Evolutionary conservation across 2,797 vertebrate genomes (phyloP), one percentile per base, ranked within the genome.

Genomic region (Poeciliopsis presidionis): DNA sequence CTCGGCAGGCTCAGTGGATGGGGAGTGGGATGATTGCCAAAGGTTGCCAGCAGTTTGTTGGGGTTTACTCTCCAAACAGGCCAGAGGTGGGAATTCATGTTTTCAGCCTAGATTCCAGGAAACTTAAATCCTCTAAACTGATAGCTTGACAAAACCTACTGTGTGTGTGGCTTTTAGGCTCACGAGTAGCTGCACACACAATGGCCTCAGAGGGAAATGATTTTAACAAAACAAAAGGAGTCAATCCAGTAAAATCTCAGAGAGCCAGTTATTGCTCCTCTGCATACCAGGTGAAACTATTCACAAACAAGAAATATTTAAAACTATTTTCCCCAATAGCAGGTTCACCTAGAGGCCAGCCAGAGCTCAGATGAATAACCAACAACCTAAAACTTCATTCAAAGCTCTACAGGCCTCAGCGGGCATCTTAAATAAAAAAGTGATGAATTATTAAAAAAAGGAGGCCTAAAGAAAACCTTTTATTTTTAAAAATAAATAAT

Each of bases 51-150:
- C 94, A 96, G 75, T 96, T 95, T 84, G 87, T 96, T 2, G 95
- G 94, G 28, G 95, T 96, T 82, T 96, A 93, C 86, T 94, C 95
- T 78, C 94, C 95, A 77, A 96, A 96, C 91, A 94, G 95, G 76
- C 96, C 95, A 47, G 95, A 96, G 96, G 96, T 96, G 94, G 5
- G 45, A 47, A 77, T 41, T 39, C 55, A 20, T 46, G 41, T 36
- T 39, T 18, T 22, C 39, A 22, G 20, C 63, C 36, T 57, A 12
- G 53, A n/a, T 39, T 59, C 57, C 11, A 20, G 43, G 30, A 47
- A 33, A 41, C 4, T 20, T 63, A 63, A 45, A 63, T 11, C 20
- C 9, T 67, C 11, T 25, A 8, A 7, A 36, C 11, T 25, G 16
- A 51, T 30, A 33, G 36, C 63, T 65, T 69, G 33, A 65, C 61